Evolutionary conservation across 2,888 invertebrate genomes (phyloP).

Genomic region (Drosophila quinaria): DNA sequence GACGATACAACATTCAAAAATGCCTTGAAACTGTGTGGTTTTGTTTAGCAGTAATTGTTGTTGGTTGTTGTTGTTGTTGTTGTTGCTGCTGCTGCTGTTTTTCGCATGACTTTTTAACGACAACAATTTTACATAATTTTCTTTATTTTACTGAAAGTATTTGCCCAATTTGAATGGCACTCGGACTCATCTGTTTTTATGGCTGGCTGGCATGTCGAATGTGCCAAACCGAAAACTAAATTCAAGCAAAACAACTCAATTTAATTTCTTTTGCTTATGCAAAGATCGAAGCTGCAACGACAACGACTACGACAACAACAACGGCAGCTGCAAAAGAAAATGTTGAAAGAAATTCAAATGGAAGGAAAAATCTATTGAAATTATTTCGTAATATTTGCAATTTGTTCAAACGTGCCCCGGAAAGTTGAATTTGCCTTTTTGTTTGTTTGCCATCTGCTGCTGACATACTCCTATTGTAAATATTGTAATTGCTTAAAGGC

Average conservation of each 20-base stretch:
- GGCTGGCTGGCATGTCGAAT: conserved; percentile 44
- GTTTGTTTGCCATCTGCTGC: conserved; percentile 31
- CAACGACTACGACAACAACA: conserved; percentile 40
- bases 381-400: conserved; percentile 77
- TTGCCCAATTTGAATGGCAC: conserved; percentile 25
- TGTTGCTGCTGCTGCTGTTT: conserved; percentile 14
- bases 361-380: conserved; percentile 56
- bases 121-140: conserved; percentile 69
- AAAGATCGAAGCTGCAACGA: conserved; percentile 38
- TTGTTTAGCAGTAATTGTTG: conserved; percentile 9
- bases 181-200: conserved; percentile 38
- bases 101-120: conserved; percentile 20
- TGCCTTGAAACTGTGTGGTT: conserved; percentile 31
- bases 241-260: conserved; percentile 67
- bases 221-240: conserved; percentile 35
- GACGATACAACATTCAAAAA: conserved; percentile 23
- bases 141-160: conserved; percentile 36
- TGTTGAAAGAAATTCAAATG: conserved; percentile 15
- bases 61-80: conserved; percentile 23
- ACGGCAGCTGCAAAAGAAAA: conserved; percentile 26
- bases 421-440: conserved; percentile 46
- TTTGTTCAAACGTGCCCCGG: conserved; percentile 67
- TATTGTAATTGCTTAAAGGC: conserved; percentile 70
- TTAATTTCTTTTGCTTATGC: conserved; percentile 57
- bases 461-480: conserved; percentile 61